A percentile compares a stretch with the other conserved stretches of the same genome.
These are phyloP conservation scores for Palythoa heliodiscus DNA, from an alignment of 92 coral and sea anemone species.

Conservation along the genomic window DNA sequence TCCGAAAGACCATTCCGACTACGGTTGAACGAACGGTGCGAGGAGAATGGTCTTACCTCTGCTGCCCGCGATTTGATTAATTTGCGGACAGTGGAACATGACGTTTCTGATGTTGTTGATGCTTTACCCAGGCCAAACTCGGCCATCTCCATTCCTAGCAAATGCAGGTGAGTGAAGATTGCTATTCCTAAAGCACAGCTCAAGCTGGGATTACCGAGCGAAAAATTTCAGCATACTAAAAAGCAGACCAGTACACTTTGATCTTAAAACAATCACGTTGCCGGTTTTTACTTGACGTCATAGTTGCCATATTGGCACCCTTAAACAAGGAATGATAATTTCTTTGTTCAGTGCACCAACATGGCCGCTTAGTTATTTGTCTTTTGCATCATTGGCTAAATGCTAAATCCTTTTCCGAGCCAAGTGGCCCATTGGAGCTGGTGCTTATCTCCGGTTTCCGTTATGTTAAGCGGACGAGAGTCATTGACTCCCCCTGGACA, in stretches of 20 bases:
- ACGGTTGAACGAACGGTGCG: constrained; percentile 61
- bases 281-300: no score
- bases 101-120: constrained; percentile 69
- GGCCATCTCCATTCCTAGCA: constrained; percentile 93
- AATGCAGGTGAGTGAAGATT: constrained; percentile 66
- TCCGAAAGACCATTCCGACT: constrained; percentile 76
- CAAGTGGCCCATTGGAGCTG: no score
- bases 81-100: constrained; percentile 64
- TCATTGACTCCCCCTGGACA: no score
- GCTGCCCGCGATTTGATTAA: constrained; percentile 60
- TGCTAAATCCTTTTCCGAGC: no score
- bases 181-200: not conserved
- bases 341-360: not conserved
- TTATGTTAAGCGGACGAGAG: no score
- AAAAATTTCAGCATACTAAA: not conserved
- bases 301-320: no score
- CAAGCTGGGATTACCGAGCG: not conserved
- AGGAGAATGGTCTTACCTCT: constrained; percentile 47
- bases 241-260: no score
- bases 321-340: no score
- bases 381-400: no score
- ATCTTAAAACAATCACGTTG: not conserved
- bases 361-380: no score
- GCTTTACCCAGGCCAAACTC: constrained; percentile 77
- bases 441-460: no score